Conservation (phyloP, 2,797 vertebrate genomes). For the Glyptemys insculpta region DNA sequence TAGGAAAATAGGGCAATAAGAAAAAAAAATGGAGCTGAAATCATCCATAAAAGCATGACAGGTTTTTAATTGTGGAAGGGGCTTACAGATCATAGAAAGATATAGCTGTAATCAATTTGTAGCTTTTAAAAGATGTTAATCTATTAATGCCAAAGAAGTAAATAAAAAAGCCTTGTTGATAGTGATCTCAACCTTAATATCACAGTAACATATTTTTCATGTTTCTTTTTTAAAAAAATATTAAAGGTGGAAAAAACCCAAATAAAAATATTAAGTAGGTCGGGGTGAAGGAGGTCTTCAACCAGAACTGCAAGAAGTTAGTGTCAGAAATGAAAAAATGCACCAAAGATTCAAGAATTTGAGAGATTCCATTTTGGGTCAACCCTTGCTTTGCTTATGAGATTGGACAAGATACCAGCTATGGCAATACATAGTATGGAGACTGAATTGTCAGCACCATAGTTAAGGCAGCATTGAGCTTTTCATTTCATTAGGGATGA, state of each 20-base stretch:
- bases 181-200: neutral
- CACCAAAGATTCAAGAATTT: neutral
- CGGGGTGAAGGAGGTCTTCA: neutral
- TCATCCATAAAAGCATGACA: neutral
- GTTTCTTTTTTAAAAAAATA: neutral
- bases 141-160: neutral
- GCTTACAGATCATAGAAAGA: neutral
- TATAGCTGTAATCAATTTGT: neutral
- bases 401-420: neutral
- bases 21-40: neutral
- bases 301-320: neutral
- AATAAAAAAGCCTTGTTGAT: neutral
- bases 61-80: neutral
- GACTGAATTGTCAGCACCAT: neutral
- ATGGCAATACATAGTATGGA: accelerated
- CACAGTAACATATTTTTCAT: neutral
- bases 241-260: neutral
- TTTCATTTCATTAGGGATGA: neutral
- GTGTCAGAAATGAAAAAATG: neutral
- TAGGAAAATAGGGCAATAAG: neutral
- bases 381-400: neutral
- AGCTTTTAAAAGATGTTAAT: neutral
- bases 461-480: neutral
- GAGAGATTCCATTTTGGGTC: neutral
- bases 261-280: neutral